Evolutionary conservation across 2,888 invertebrate genomes (phyloP).

Genomic region (Oscheius myriophilus): DNA sequence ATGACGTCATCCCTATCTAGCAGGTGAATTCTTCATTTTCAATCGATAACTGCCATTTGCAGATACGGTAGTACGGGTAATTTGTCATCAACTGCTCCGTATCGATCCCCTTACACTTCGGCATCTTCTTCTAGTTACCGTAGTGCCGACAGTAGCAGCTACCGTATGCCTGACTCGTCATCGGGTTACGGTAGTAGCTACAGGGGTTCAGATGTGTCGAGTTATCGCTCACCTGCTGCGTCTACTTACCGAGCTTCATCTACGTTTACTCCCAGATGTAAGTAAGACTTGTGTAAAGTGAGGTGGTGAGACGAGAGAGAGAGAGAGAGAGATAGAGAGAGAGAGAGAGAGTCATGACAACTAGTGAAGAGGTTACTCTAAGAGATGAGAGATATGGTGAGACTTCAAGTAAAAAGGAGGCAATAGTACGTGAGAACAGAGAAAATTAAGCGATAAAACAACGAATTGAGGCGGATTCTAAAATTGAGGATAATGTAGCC

Average conservation of each 20-base stretch:
- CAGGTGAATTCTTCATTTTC: neutral
- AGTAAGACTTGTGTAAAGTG: neutral
- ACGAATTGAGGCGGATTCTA: too few species aligned
- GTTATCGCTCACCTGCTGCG: neutral
- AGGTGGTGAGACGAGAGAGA: too few species aligned
- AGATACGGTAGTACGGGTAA: slow-evolving; percentile 27
- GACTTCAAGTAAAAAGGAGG: too few species aligned
- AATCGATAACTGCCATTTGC: neutral
- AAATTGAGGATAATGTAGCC: too few species aligned
- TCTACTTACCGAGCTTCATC: slow-evolving; percentile 26
- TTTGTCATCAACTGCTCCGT: slow-evolving; percentile 4
- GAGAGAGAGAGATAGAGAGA: too few species aligned
- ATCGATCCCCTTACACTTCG: neutral
- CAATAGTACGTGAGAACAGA: too few species aligned
- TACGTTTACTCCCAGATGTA: slow-evolving; percentile 22
- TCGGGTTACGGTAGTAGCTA: neutral
- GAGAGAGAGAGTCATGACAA: too few species aligned
- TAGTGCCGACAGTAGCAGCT: neutral
- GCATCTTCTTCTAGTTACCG: slow-evolving; percentile 13
- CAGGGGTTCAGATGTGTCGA: neutral
- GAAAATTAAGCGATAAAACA: too few species aligned
- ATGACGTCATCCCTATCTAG: neutral
- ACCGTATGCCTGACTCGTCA: neutral
- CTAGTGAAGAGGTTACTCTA: too few species aligned
- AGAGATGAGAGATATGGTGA: too few species aligned